phyloP scores from a whole-genome alignment of 1,140 invertebrate species.

The Drosophila melanogaster region Release_6_plus_ISO1_MT NT_037436.4:15917501-15918000 shows the following conservation, averaged over 20 bases:
- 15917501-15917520: slow-evolving; percentile 2
- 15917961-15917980: slow-evolving; percentile 13
- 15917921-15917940: slow-evolving; percentile 37
- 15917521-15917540: slow-evolving; percentile 10
- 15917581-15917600: slow-evolving; percentile 46
- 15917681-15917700: slow-evolving; percentile 60
- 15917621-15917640: slow-evolving; percentile 50
- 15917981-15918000: slow-evolving; percentile 44
- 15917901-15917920: slow-evolving; percentile 33
- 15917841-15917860: slow-evolving; percentile 23
- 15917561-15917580: slow-evolving; percentile 38
- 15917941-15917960: slow-evolving; percentile 57
- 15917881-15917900: slow-evolving; percentile 35
- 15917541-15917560: slow-evolving; percentile 25
- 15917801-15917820: slow-evolving; percentile 52
- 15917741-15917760: slow-evolving; percentile 32
- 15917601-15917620: slow-evolving; percentile 20
- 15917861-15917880: slow-evolving; percentile 22
- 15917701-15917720: slow-evolving; percentile 69
- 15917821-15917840: slow-evolving; percentile 10
- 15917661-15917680: slow-evolving; percentile 50
- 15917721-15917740: slow-evolving; percentile 76
- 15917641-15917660: slow-evolving; percentile 37
- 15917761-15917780: slow-evolving; percentile 19
- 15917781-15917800: slow-evolving; percentile 12